A percentile compares a stretch with the other conserved stretches of the same genome.
Evolutionary conservation across 2,888 invertebrate species (phyloP).

Genomic region (Calliopum simillimum): DNA sequence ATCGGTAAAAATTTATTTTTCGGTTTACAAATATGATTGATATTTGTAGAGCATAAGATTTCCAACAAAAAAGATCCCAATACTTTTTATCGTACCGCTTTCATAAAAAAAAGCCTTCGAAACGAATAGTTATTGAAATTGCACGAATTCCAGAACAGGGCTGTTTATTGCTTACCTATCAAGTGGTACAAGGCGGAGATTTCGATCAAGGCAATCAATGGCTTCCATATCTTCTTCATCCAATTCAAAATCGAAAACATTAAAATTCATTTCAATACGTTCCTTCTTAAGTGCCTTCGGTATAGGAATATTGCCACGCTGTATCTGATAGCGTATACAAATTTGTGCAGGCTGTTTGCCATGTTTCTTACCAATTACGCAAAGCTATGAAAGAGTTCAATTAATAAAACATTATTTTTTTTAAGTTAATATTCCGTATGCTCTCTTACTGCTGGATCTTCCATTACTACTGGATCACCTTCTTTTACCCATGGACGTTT

Average conservation of each 20-base stretch:
- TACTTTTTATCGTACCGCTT: too few species aligned
- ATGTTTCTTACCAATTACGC: constrained; percentile 70
- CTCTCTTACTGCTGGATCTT: constrained; percentile 75
- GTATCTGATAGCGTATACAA: constrained; percentile 75
- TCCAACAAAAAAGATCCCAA: too few species aligned
- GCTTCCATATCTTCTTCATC: constrained; percentile 73
- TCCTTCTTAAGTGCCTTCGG: constrained; percentile 85
- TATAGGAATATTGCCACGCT: constrained; percentile 79
- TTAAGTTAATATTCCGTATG: too few species aligned
- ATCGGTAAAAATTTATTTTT: too few species aligned
- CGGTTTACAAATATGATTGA: too few species aligned
- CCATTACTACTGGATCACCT: constrained; percentile 77
- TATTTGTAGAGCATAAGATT: too few species aligned
- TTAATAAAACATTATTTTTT: too few species aligned
- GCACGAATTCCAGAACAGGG: too few species aligned
- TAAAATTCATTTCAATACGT: constrained; percentile 77
- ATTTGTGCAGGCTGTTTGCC: constrained; percentile 76
- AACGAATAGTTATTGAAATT: too few species aligned
- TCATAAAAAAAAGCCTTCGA: too few species aligned
- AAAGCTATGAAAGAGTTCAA: background rate
- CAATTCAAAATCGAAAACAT: constrained; percentile 82
- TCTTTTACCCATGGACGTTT: constrained; percentile 86
- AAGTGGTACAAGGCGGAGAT: too few species aligned
- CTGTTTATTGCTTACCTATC: too few species aligned
- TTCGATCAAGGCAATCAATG: constrained; percentile 24